These are phyloP conservation scores for Pocillopora grandis DNA, from an alignment of 92 coral and sea anemone species.

Conservation along the genomic window DNA sequence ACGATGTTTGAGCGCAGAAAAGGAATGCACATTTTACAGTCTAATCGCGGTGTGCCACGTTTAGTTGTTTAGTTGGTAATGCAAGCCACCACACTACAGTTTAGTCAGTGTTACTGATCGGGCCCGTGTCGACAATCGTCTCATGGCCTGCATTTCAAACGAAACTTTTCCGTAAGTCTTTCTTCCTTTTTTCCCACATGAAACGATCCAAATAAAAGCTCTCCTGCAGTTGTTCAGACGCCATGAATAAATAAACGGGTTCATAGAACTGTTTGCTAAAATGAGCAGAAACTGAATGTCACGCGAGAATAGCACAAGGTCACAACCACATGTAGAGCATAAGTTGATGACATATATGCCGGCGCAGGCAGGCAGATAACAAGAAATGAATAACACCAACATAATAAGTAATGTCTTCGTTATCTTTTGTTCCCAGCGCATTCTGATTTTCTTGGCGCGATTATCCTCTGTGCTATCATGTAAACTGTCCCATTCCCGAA, in stretches of 20 bases:
- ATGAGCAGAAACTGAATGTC: slow-evolving; percentile 88
- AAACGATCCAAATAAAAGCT: slow-evolving; percentile 74
- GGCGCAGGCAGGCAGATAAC: slow-evolving; percentile 82
- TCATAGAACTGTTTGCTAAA: slow-evolving; percentile 83
- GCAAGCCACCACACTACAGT: not conserved
- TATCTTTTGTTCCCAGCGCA: slow-evolving; percentile 80
- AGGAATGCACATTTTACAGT: too few species aligned
- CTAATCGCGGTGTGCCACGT: too few species aligned
- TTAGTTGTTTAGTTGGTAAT: too few species aligned
- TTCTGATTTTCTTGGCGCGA: slow-evolving; percentile 59
- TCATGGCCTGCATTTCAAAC: slow-evolving; percentile 61
- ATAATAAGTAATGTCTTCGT: slow-evolving; percentile 90
- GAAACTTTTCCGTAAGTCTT: slow-evolving; percentile 33
- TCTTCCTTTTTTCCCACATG: slow-evolving; percentile 66
- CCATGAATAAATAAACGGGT: slow-evolving; percentile 94
- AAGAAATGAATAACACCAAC: slow-evolving; percentile 68
- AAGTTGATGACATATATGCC: slow-evolving; percentile 81
- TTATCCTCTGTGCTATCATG: slow-evolving; percentile 75
- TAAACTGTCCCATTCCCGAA: slow-evolving; percentile 71
- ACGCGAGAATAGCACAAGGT: slow-evolving; percentile 78
- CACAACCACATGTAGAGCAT: slow-evolving; percentile 76
- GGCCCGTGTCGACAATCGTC: slow-evolving; percentile 21
- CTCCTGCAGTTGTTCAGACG: slow-evolving; percentile 66
- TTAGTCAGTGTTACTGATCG: not conserved
- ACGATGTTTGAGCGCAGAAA: too few species aligned